Evolutionary conservation across 2,797 vertebrate species (phyloP).

Genomic region (Argya squamiceps): DNA sequence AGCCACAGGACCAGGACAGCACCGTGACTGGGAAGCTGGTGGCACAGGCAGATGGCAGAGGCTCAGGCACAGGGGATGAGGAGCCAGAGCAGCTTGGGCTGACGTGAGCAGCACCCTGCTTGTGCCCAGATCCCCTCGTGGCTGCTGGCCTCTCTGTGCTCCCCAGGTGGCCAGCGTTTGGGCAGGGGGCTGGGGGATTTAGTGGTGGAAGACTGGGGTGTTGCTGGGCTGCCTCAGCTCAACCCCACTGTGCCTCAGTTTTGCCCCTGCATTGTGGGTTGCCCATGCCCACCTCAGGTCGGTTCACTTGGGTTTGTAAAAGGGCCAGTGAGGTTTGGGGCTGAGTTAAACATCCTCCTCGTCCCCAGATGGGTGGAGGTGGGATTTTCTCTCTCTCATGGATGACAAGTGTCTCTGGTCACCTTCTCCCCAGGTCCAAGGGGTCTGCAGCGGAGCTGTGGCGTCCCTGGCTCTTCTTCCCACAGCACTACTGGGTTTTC

Average conservation of each 20-base stretch:
- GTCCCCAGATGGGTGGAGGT: background rate
- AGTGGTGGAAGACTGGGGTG: background rate
- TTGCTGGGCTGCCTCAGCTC: background rate
- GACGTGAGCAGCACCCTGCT: background rate
- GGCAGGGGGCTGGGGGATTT: background rate
- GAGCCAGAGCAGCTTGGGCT: background rate
- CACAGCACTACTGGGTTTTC: conserved; percentile 47
- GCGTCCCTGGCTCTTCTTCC: conserved; percentile 43
- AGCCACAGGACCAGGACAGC: background rate
- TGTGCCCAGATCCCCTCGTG: fast-evolving
- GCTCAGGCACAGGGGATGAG: background rate
- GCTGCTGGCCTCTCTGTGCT: background rate
- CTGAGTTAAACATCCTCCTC: background rate
- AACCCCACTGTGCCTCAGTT: background rate
- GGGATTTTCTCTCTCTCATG: background rate
- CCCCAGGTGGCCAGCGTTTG: background rate
- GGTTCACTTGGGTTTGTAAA: background rate
- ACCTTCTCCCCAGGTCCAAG: conserved; percentile 47
- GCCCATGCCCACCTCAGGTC: fast-evolving
- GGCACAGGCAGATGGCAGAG: background rate
- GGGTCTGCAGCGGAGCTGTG: background rate
- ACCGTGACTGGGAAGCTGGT: fast-evolving
- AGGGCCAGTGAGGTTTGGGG: background rate
- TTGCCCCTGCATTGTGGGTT: fast-evolving
- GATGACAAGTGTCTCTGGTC: background rate